These are phyloP conservation scores for Apotomis betuletana DNA, from an alignment of 2,888 invertebrate species.

Conservation along the genomic window DNA sequence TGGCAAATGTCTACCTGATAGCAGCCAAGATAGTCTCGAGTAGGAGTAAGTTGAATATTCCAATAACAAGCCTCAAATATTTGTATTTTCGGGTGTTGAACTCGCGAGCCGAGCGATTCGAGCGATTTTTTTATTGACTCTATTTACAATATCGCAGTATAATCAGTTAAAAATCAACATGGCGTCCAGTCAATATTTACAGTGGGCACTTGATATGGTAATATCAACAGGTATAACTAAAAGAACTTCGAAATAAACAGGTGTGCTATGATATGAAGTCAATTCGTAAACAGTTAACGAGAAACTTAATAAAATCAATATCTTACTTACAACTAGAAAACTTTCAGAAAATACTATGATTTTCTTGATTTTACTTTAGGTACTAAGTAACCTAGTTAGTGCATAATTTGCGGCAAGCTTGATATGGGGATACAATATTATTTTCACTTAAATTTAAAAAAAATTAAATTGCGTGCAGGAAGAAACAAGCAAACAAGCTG, in stretches of 20 bases:
- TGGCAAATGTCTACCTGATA: constrained; percentile 27
- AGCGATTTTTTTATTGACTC: constrained; percentile 56
- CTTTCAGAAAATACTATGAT: too few relatives aligned
- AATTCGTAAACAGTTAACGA: constrained; percentile 39
- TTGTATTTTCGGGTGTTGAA: constrained; percentile 68
- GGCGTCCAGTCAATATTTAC: constrained; percentile 65
- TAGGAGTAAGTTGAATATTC: constrained; percentile 41
- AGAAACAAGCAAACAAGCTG: too few relatives aligned
- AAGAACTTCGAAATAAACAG: constrained; percentile 65
- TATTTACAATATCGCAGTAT: constrained; percentile 58
- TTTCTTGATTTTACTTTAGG: too few relatives aligned
- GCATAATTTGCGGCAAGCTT: too few relatives aligned
- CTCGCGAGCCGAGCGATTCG: constrained; percentile 51
- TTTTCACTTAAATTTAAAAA: too few relatives aligned
- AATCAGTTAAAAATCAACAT: constrained; percentile 79
- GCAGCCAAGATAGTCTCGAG: constrained; percentile 12
- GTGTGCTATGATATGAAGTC: constrained; percentile 61
- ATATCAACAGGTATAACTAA: constrained; percentile 50
- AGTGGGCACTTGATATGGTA: constrained; percentile 76
- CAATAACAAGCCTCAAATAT: constrained; percentile 64
- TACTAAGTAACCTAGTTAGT: too few relatives aligned
- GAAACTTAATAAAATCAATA: too few relatives aligned
- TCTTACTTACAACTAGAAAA: too few relatives aligned
- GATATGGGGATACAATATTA: too few relatives aligned
- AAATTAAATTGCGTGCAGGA: too few relatives aligned